Evolutionary conservation across 2,113 vertebrate genomes (phyloP).

Genomic region (Steatornis caripensis): DNA sequence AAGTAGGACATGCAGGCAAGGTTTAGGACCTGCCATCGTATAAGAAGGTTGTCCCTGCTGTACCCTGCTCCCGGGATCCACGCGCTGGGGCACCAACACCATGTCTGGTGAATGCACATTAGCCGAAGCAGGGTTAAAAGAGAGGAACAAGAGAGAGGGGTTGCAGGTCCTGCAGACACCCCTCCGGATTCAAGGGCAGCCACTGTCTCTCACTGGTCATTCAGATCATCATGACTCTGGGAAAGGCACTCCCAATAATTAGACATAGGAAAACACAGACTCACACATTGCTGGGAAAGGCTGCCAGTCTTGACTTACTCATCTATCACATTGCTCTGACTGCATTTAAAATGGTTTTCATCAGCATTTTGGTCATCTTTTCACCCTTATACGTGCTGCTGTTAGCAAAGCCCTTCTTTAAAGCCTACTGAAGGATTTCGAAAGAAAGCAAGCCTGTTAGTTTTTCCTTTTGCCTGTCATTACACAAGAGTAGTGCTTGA

Average conservation of each 20-base stretch:
- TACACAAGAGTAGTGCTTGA: neutral
- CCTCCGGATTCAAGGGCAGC: neutral
- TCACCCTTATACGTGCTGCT: neutral
- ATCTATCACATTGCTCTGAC: neutral
- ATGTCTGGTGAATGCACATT: fast-evolving
- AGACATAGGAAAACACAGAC: neutral
- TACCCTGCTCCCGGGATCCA: neutral
- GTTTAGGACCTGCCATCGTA: neutral
- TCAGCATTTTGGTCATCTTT: neutral
- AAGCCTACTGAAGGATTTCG: neutral
- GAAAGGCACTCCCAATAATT: neutral
- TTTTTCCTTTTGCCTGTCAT: conserved; percentile 29
- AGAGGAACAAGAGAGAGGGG: neutral
- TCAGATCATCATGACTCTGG: neutral
- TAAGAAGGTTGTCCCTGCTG: neutral
- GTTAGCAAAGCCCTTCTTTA: neutral
- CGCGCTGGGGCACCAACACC: neutral
- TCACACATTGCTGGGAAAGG: neutral
- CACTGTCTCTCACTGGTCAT: neutral
- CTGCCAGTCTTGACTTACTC: neutral
- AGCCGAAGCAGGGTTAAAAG: neutral
- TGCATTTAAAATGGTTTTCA: neutral
- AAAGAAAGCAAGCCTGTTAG: neutral
- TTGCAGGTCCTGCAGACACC: neutral
- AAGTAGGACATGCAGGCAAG: neutral